Percentiles rank a stretch among this genome's conserved stretches.
Conservation (phyloP, 1,140 invertebrate species). For the Cydia splendana region DNA sequence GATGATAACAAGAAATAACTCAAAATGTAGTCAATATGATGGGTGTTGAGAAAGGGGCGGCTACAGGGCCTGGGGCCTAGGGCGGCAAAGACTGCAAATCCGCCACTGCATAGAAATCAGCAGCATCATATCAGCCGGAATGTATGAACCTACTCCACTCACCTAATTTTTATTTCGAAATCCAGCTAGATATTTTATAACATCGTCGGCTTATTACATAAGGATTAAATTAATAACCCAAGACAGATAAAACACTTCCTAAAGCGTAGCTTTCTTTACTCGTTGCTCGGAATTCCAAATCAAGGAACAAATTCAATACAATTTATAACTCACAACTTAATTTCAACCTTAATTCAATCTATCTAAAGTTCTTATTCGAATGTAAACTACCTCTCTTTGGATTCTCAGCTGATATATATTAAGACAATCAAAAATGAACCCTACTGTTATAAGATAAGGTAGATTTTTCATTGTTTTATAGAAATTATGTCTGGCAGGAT, state of each 20-base stretch:
- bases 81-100: too few species aligned
- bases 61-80: too few species aligned
- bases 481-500: slow-evolving; percentile 61
- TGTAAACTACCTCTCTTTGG: neutral
- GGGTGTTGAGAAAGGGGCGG: too few species aligned
- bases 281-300: slow-evolving; percentile 72
- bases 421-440: neutral
- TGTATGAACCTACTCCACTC: too few species aligned
- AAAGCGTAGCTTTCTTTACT: slow-evolving; percentile 75
- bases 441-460: slow-evolving; percentile 36
- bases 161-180: too few species aligned
- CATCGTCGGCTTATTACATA: slow-evolving; percentile 42
- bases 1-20: too few species aligned
- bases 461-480: slow-evolving; percentile 39
- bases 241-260: slow-evolving; percentile 61
- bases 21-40: too few species aligned
- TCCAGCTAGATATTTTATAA: neutral
- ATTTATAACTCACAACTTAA: slow-evolving; percentile 33
- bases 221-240: slow-evolving; percentile 59
- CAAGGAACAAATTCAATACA: slow-evolving; percentile 64
- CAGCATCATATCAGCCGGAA: too few species aligned
- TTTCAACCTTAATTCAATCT: slow-evolving; percentile 39
- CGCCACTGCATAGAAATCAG: too few species aligned
- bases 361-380: slow-evolving; percentile 43
- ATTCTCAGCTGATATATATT: slow-evolving; percentile 56